These are phyloP conservation scores for Rhynchomys soricoides DNA, from an alignment of 2,113 vertebrate genomes.

Conservation along the genomic window DNA sequence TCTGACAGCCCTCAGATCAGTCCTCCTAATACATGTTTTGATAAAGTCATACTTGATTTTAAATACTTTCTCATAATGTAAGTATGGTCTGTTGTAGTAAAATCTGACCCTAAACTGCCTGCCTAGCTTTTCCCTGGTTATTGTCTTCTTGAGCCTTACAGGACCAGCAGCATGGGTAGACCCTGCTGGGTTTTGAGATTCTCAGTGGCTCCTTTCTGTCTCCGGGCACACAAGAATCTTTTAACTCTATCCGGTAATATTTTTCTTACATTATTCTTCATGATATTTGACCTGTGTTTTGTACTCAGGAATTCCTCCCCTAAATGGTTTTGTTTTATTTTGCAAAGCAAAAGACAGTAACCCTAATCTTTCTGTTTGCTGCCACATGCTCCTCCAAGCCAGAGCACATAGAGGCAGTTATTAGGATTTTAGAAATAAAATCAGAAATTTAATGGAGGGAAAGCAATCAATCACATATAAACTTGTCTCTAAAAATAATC, in stretches of 20 bases:
- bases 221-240: background rate
- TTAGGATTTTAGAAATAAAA: slow-evolving; percentile 6
- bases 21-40: slow-evolving; percentile 26
- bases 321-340: background rate
- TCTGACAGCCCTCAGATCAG: background rate
- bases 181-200: background rate
- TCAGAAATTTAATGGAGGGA: background rate
- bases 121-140: background rate
- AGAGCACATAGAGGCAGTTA: background rate
- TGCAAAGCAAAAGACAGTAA: background rate
- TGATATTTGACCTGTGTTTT: background rate
- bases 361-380: background rate
- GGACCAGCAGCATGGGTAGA: background rate
- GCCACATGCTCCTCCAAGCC: background rate
- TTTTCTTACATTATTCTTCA: background rate
- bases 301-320: background rate
- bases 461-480: background rate
- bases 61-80: slow-evolving; percentile 23
- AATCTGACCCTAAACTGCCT: background rate
- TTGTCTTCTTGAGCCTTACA: background rate
- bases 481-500: background rate
- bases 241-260: background rate
- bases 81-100: background rate
- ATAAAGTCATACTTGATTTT: background rate
- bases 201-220: background rate